A percentile compares a stretch with the other conserved stretches of the same genome.
Evolutionary conservation across 2,113 vertebrate genomes (phyloP).

Genomic region (Myiozetetes cayanensis): DNA sequence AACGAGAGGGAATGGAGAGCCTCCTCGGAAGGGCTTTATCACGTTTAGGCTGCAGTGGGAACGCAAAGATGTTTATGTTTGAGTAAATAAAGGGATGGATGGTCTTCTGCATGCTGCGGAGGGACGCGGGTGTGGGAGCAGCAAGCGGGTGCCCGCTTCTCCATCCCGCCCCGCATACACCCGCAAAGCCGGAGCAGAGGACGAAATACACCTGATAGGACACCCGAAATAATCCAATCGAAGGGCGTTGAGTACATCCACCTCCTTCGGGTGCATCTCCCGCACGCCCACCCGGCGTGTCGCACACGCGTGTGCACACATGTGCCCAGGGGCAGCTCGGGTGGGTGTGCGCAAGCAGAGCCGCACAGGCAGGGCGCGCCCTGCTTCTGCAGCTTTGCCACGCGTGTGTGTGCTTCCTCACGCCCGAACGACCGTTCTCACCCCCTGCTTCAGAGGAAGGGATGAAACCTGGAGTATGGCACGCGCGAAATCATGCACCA

Average conservation of each 20-base stretch:
- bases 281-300: neutral
- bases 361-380: neutral
- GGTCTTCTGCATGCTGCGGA: neutral
- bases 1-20: neutral
- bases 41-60: conserved; percentile 3
- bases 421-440: neutral
- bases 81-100: conserved; percentile 21
- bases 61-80: conserved; percentile 42
- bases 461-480: neutral
- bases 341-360: neutral
- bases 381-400: neutral
- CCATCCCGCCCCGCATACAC: neutral
- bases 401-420: neutral
- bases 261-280: neutral
- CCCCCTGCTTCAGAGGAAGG: neutral
- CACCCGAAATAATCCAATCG: neutral
- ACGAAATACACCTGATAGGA: neutral
- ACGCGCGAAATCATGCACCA: neutral
- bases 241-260: neutral
- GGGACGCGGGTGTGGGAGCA: neutral
- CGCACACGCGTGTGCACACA: neutral
- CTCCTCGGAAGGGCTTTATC: conserved; percentile 32
- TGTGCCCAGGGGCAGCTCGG: neutral
- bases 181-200: neutral
- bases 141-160: neutral